Base-by-base conservation (phyloP, 1,140 invertebrate genomes). In the Pogonomyrmex californicus region DNA sequence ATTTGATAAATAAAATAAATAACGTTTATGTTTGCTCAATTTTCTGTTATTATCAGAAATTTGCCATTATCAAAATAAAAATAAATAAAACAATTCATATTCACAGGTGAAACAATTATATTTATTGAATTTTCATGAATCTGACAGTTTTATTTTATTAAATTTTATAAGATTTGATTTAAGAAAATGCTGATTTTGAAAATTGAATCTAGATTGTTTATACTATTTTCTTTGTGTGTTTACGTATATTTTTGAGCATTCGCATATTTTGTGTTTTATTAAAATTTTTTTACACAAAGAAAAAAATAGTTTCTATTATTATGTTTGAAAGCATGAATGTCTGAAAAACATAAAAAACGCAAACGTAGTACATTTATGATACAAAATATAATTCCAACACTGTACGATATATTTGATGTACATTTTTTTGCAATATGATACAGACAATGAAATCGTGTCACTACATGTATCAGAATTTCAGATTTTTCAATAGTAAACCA, bases 21-120 rank as follows among this genome's bases (percentile, higher is more conserved):
- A 6, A 68, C n/a, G 0, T 68, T 79, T 79, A 56, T 68, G 36
- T 71, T 78, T 23, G 23, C 12, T 41, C 14, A 82, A 58, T 47
- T 36, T 60, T 23, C 30, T 38, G n/a, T 47, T 4, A 73, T 12
- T 47, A 41, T 33, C 12, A 63, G 4, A 44, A 2, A 2, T 58
- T 17, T 68, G 17, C 7, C 23, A 23, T 23, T 23, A 23, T 14
- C 44, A 49, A 47, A n/a, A 71, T 71, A 44, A 12, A 81, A 44
- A 66, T 4, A 30, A 10, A 56, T 51, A 41, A 44, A 44, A 6
- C n/a, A 36, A 70, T 70, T 23, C 14, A 82, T 44, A 44, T 70
- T 58, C 9, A 9, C 14, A 23, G 23, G n/a, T n/a, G n/a, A 23
- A 23, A 23, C 23, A 23, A 23, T 23, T 23, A 23, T 23, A 23